Evolutionary conservation across 2,888 invertebrate genomes (phyloP).

Genomic region (Margaritifera margaritifera): DNA sequence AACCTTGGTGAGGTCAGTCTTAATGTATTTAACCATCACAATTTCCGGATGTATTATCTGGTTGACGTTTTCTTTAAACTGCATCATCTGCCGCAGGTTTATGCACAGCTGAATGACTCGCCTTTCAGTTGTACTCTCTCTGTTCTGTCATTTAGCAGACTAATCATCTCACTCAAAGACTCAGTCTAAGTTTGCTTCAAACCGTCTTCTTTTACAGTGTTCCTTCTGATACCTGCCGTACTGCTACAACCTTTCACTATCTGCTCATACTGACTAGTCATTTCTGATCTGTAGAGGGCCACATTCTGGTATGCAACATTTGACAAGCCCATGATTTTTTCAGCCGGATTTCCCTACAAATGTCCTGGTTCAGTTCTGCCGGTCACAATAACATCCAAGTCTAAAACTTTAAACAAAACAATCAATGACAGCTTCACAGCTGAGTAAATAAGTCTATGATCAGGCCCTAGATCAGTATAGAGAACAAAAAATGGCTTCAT

Average conservation of each 20-base stretch:
- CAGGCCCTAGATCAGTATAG: constrained; percentile 23
- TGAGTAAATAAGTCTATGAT: constrained; percentile 18
- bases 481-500: constrained; percentile 7
- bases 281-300: constrained; percentile 21
- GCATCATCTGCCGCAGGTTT: constrained; percentile 12
- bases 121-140: constrained; percentile 21
- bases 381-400: constrained; percentile 21
- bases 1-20: constrained; percentile 4
- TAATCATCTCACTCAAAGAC: constrained; percentile 11
- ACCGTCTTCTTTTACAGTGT: constrained; percentile 16
- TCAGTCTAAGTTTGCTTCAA: constrained; percentile 20
- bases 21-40: constrained; percentile 12
- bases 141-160: constrained; percentile 17
- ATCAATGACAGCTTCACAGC: constrained; percentile 24
- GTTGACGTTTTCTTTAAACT: constrained; percentile 10
- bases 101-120: constrained; percentile 5
- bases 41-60: constrained; percentile 8
- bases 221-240: constrained; percentile 32
- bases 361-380: constrained; percentile 36
- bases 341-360: constrained; percentile 33
- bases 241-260: constrained; percentile 13
- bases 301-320: constrained; percentile 38
- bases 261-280: constrained; percentile 16
- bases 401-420: constrained; percentile 15
- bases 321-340: constrained; percentile 31